phyloP scores from a whole-genome alignment of 1,140 invertebrate genomes.

The Drosophila funebris region DNA sequence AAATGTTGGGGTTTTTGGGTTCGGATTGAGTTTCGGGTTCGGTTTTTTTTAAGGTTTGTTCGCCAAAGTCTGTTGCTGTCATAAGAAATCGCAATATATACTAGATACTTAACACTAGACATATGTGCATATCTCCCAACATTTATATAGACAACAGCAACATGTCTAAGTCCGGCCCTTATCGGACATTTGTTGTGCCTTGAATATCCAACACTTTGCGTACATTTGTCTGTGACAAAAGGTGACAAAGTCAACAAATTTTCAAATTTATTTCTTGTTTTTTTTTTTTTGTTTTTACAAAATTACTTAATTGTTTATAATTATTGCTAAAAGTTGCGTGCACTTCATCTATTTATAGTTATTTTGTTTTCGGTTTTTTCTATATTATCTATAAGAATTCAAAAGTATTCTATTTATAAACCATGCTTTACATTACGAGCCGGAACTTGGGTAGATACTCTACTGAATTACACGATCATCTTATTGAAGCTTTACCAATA shows the following conservation, averaged over 20 bases:
- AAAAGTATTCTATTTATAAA: too few relatives aligned
- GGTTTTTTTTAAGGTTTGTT: neutral
- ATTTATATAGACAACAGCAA: neutral
- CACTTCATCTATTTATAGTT: neutral
- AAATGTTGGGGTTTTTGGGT: too few relatives aligned
- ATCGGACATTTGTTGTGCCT: conserved; percentile 1
- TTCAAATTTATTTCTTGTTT: neutral
- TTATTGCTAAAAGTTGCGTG: neutral
- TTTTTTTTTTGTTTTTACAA: neutral
- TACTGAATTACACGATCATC: too few relatives aligned
- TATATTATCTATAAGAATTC: too few relatives aligned
- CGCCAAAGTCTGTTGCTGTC: neutral
- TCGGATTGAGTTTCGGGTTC: neutral
- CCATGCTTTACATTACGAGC: too few relatives aligned
- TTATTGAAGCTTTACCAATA: too few relatives aligned
- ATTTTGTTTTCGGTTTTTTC: too few relatives aligned
- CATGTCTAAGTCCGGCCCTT: neutral
- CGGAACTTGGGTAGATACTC: too few relatives aligned
- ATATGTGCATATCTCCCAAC: neutral
- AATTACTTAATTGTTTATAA: neutral
- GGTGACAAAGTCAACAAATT: neutral
- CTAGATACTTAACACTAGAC: neutral
- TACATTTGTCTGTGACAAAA: neutral
- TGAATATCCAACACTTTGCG: neutral
- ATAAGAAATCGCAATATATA: neutral